Evolutionary conservation across 2,113 vertebrate genomes (phyloP).

Genomic region (Apaloderma vittatum): DNA sequence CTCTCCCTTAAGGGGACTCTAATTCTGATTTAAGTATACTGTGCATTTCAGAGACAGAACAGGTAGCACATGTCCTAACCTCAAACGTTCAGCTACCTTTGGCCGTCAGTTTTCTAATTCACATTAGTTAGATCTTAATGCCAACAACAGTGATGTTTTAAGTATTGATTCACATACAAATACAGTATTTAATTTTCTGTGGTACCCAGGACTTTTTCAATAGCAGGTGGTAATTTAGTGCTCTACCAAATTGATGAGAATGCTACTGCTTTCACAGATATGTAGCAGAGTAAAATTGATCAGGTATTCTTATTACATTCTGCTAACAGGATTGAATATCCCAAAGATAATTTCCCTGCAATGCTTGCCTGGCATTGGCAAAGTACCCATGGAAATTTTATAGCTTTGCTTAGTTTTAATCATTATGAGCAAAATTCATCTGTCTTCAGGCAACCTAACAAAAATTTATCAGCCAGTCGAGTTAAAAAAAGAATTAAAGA

Average conservation of each 20-base stretch:
- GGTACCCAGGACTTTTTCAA: not conserved
- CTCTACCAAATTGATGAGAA: not conserved
- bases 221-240: not conserved
- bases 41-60: not conserved
- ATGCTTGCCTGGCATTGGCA: not conserved
- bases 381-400: not conserved
- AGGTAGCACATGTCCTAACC: not conserved
- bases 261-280: not conserved
- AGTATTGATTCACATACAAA: not conserved
- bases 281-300: not conserved
- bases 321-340: not conserved
- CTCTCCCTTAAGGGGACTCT: not conserved
- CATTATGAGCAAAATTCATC: not conserved
- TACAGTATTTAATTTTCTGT: not conserved
- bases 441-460: not conserved
- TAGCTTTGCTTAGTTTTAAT: slow-evolving; percentile 16
- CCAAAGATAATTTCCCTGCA: not conserved
- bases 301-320: not conserved
- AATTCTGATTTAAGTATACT: not conserved
- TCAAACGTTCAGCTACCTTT: not conserved
- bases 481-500: not conserved
- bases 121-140: not conserved
- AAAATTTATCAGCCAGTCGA: not conserved
- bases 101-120: not conserved
- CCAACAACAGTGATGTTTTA: not conserved